Evolutionary conservation across 2,797 vertebrate species (phyloP), one percentile per base, ranked within the genome.

Genomic region (Podarcis siculus): DNA sequence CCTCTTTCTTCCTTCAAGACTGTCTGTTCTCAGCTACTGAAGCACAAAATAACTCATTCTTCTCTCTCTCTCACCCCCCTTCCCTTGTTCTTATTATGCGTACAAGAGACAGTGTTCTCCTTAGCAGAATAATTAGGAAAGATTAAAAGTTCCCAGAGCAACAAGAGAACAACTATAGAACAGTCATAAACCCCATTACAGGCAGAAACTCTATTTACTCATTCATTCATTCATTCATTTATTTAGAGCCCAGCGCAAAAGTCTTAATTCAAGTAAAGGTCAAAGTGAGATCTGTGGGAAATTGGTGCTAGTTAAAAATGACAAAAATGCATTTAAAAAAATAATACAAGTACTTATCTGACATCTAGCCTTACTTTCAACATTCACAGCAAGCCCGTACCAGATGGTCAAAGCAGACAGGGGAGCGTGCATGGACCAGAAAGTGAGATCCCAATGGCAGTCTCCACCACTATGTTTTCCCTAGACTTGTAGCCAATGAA

Each of bases 101-200:
- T 8, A 61, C 21, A 72, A 92, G 39, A 91, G 86, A n/a, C 30
- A 86, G 5, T 75, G n/a, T 79, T 75, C 12, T 4, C n/a, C 72
- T 86, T 13, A 49, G 71, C 88, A 8, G 37, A 55, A 17, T 87
- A 10, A 27, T 67, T 90, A 67, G 0, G 1, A 76, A 32, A 84
- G 73, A 79, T 91, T 91, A 72, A 81, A 91, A 90, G 80, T 86
- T 39, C 61, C 83, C 78, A 55, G 79, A 90, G 19, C 79, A 87
- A 80, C 4, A 3, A 82, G 8, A 85, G 1, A 8, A n/a, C 15
- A 21, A 37, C 19, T 80, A 6, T 49, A 27, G 69, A 67, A 93
- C 87, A 89, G n/a, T 61, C 3, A 35, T 27, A 13, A 5, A 76
- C 58, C 30, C 5, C 1, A 77, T 27, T 75, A 64, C 35, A 55